Percentiles rank a stretch among this genome's conserved stretches.
phyloP scores from a whole-genome alignment of 2,113 vertebrate genomes.

The Ochotona curzoniae region DNA sequence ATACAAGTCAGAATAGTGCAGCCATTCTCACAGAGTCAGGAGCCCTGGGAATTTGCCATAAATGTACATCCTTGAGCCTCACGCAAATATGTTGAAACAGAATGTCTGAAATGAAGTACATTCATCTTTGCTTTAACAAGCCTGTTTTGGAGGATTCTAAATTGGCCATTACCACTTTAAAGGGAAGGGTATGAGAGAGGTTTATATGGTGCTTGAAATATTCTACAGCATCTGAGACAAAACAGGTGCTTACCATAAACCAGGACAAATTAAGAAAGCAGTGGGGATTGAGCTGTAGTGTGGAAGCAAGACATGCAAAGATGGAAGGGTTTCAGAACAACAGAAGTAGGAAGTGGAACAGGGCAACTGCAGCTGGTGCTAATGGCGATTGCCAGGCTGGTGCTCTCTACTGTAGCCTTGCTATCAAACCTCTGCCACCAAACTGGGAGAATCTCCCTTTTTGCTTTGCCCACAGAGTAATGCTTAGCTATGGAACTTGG shows the following conservation, averaged over 20 bases:
- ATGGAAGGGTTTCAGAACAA: background rate
- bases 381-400: background rate
- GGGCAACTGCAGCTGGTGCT: background rate
- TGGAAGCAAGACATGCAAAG: background rate
- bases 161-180: background rate
- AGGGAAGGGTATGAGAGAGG: background rate
- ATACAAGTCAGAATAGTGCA: constrained; percentile 29
- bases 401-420: constrained; percentile 25
- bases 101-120: background rate
- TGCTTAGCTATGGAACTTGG: constrained; percentile 23
- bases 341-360: background rate
- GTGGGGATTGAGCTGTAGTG: background rate
- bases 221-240: constrained; percentile 18
- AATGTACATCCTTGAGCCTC: background rate
- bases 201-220: background rate
- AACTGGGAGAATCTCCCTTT: constrained; percentile 14
- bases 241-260: background rate
- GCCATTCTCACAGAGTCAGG: background rate
- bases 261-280: background rate
- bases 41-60: constrained; percentile 21
- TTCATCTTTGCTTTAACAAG: constrained; percentile 26
- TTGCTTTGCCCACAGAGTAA: background rate
- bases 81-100: background rate
- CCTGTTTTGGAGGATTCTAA: background rate
- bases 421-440: background rate